Evolutionary conservation across 2,888 invertebrate species (phyloP).

Genomic region (Xylota segnis): DNA sequence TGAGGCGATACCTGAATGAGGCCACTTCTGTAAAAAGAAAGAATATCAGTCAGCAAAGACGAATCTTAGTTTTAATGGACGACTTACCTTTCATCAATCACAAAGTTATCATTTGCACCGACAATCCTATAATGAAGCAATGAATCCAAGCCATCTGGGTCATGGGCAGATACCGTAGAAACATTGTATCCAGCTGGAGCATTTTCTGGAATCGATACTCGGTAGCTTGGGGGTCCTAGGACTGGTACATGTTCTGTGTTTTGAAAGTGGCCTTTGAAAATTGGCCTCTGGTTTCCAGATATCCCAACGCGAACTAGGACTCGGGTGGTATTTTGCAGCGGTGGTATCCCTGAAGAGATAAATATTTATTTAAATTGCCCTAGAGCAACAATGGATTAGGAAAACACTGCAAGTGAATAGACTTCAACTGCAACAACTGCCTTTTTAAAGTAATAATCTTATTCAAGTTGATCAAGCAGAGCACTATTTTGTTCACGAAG

Average conservation of each 20-base stretch:
- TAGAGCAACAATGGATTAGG: too few relatives aligned
- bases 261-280: constrained; percentile 90
- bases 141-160: constrained; percentile 91
- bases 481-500: too few relatives aligned
- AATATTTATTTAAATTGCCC: background rate
- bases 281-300: constrained; percentile 91
- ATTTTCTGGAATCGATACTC: constrained; percentile 89
- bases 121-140: constrained; percentile 89
- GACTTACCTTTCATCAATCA: constrained; percentile 89
- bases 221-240: constrained; percentile 89
- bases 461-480: too few relatives aligned
- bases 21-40: constrained; percentile 86
- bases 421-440: too few relatives aligned
- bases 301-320: constrained; percentile 91
- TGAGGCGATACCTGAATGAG: constrained; percentile 90
- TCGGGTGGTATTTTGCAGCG: constrained; percentile 88
- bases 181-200: constrained; percentile 89
- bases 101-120: constrained; percentile 91
- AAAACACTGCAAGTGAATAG: too few relatives aligned
- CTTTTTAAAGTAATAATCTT: too few relatives aligned
- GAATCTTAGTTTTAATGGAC: background rate
- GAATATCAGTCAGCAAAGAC: background rate
- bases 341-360: constrained; percentile 86
- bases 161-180: constrained; percentile 89
- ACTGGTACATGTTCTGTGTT: constrained; percentile 86